These are phyloP conservation scores for Agrilus planipennis DNA, from an alignment of 1,140 invertebrate species.

Conservation along the genomic window DNA sequence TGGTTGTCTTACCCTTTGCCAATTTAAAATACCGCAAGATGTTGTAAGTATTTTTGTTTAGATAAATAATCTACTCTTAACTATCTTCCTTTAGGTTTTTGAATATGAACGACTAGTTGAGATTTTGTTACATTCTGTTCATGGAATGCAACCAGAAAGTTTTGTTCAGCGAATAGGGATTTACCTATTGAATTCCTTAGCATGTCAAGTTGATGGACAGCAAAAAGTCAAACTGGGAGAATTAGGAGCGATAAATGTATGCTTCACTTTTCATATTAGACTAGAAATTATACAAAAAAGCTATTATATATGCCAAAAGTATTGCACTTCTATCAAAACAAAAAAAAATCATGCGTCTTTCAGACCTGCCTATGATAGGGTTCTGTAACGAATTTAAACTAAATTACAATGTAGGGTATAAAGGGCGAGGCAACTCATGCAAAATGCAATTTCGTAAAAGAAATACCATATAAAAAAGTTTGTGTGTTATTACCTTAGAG, in stretches of 20 bases:
- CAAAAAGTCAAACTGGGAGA: slow-evolving; percentile 86
- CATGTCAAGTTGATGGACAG: slow-evolving; percentile 87
- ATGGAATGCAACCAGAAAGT: slow-evolving; percentile 68
- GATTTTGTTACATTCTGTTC: slow-evolving; percentile 72
- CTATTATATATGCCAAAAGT: too few species aligned
- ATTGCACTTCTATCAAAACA: too few species aligned
- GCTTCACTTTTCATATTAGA: slow-evolving; percentile 12
- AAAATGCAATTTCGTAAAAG: too few species aligned
- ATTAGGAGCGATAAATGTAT: slow-evolving; percentile 74
- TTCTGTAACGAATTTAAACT: too few species aligned
- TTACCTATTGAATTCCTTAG: slow-evolving; percentile 87
- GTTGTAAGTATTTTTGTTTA: slow-evolving; percentile 63
- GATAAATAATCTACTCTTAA: neutral
- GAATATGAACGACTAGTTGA: slow-evolving; percentile 81
- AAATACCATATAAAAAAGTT: too few species aligned
- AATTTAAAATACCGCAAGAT: slow-evolving; percentile 90
- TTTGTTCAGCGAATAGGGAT: slow-evolving; percentile 92
- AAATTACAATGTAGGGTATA: too few species aligned
- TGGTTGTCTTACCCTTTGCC: slow-evolving; percentile 86
- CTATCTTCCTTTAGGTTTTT: slow-evolving; percentile 56
- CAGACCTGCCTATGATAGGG: too few species aligned
- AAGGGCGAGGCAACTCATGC: too few species aligned
- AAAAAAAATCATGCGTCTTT: too few species aligned
- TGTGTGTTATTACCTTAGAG: too few species aligned
- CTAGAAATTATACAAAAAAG: too few species aligned